A percentile compares a stretch with the other conserved stretches of the same genome.
Evolutionary conservation across 2,888 invertebrate species (phyloP).

Genomic region (Tribolium freemani): DNA sequence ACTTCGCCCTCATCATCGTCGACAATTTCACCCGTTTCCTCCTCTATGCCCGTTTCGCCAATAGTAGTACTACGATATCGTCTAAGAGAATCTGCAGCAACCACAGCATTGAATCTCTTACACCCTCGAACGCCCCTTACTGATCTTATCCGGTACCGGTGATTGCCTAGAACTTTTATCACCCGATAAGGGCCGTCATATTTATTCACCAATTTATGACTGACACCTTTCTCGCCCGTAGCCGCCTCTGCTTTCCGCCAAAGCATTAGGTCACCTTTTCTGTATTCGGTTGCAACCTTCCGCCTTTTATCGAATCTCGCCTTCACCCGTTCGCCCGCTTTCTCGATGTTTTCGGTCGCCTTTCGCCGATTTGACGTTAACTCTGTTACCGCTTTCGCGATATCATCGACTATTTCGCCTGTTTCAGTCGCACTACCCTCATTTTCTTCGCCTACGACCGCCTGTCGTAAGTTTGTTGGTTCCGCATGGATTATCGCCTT

Average conservation of each 20-base stretch:
- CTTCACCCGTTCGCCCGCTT: neutral
- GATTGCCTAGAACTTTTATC: slow-evolving; percentile 4
- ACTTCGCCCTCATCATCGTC: neutral
- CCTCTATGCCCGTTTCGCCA: neutral
- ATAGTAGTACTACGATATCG: neutral
- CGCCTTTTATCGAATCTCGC: neutral
- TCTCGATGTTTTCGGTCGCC: no score
- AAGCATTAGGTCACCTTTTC: slow-evolving; percentile 12
- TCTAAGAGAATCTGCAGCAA: slow-evolving; percentile 17
- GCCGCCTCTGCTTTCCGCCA: neutral
- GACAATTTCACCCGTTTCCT: no score
- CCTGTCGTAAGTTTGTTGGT: no score
- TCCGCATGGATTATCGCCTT: no score
- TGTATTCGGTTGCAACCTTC: no score
- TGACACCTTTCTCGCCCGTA: neutral
- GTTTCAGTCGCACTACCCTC: no score
- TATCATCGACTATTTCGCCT: neutral
- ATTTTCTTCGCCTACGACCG: neutral
- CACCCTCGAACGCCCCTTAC: slow-evolving; percentile 14
- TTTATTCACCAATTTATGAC: neutral
- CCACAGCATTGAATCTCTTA: neutral
- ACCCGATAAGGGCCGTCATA: slow-evolving; percentile 14
- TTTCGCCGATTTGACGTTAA: no score
- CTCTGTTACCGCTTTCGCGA: neutral
- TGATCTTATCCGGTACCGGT: slow-evolving; percentile 6